These are phyloP conservation scores for Zaprionus capensis DNA, from an alignment of 1,140 invertebrate species.

Conservation along the genomic window DNA sequence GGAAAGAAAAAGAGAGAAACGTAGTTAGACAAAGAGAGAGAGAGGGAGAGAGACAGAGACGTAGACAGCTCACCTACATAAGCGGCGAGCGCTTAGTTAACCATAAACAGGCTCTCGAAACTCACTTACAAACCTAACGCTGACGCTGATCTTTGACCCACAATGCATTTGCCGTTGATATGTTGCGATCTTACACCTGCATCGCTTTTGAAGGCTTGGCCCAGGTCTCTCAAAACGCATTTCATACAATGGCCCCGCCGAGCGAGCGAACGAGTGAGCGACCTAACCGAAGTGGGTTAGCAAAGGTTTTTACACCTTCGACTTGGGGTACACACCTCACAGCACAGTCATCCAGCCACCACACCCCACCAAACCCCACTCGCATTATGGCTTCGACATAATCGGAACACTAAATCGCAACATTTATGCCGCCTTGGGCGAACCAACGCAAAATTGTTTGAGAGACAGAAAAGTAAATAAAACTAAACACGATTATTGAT, in stretches of 20 bases:
- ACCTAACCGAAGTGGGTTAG: conserved; percentile 36
- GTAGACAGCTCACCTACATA: neutral
- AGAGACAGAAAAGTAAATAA: conserved; percentile 45
- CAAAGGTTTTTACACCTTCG: conserved; percentile 51
- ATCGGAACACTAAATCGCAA: conserved; percentile 36
- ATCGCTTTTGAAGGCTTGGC: conserved; percentile 34
- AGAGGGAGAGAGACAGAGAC: neutral
- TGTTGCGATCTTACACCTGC: conserved; percentile 40
- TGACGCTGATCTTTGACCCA: conserved; percentile 26
- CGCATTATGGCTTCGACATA: conserved; percentile 23
- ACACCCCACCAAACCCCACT: conserved; percentile 44
- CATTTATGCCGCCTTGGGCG: conserved; percentile 16
- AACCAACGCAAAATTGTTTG: conserved; percentile 19
- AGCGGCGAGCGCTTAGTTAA: no score
- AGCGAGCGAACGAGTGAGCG: no score
- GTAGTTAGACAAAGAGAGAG: no score
- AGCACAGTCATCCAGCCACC: conserved; percentile 21
- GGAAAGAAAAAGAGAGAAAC: neutral
- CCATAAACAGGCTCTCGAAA: neutral
- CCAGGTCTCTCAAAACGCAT: conserved; percentile 25
- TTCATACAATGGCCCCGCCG: neutral
- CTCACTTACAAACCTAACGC: neutral
- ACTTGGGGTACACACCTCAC: conserved; percentile 40
- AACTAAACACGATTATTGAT: conserved; percentile 54
- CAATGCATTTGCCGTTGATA: conserved; percentile 20